phyloP scores from a whole-genome alignment of 2,113 vertebrate species.

The Pygoscelis antarcticus region DNA sequence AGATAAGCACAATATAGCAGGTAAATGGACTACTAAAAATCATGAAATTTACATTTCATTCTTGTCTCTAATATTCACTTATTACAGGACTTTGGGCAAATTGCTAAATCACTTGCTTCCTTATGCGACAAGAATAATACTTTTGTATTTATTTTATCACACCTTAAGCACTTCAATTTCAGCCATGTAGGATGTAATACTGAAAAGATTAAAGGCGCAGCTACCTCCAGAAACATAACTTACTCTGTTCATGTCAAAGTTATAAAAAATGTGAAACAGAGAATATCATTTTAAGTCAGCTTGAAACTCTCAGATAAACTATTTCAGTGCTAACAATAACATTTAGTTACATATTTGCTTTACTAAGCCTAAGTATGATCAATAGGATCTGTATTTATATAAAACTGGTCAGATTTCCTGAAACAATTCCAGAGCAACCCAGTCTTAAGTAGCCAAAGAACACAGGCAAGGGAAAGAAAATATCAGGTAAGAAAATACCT shows the following conservation, averaged over 20 bases:
- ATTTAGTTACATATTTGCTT: neutral
- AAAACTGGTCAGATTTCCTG: neutral
- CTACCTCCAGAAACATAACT: neutral
- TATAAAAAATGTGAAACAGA: neutral
- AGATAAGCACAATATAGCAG: neutral
- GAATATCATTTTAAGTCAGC: neutral
- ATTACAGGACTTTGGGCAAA: neutral
- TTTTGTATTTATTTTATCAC: neutral
- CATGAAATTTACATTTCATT: accelerated
- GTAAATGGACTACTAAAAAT: neutral
- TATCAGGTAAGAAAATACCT: neutral
- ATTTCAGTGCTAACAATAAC: neutral
- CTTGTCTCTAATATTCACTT: neutral
- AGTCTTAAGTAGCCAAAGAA: neutral
- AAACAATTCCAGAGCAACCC: neutral
- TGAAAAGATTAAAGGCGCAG: neutral
- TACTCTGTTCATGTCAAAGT: neutral
- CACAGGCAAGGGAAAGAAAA: neutral
- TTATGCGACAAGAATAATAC: neutral
- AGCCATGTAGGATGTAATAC: neutral
- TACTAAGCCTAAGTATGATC: neutral
- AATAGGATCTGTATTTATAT: neutral
- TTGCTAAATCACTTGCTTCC: neutral
- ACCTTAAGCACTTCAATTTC: neutral
- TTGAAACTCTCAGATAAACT: neutral